Evolutionary conservation across 2,113 vertebrate genomes (phyloP).

Genomic region (Stegostoma tigrinum): DNA sequence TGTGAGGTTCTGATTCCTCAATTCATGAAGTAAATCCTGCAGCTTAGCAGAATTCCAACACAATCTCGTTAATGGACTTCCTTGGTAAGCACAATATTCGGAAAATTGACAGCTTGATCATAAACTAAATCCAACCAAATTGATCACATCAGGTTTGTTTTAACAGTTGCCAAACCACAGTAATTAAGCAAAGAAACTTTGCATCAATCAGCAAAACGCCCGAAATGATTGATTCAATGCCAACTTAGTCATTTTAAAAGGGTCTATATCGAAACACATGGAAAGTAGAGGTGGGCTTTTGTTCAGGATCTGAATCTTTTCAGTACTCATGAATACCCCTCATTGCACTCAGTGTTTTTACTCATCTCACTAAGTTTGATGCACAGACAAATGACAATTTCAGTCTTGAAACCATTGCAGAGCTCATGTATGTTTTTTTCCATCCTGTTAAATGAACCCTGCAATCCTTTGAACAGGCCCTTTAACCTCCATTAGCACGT

Average conservation of each 20-base stretch:
- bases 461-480: not conserved
- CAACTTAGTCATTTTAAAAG: not conserved
- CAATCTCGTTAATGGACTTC: not conserved
- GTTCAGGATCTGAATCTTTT: not conserved
- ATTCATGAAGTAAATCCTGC: not conserved
- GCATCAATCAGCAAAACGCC: not conserved
- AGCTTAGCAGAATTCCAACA: not conserved
- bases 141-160: not conserved
- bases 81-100: not conserved
- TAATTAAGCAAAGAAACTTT: not conserved
- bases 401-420: not conserved
- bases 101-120: not conserved
- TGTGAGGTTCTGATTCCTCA: not conserved
- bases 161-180: not conserved
- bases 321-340: not conserved
- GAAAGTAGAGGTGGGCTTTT: not conserved
- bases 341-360: not conserved
- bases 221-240: not conserved
- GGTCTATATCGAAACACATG: not conserved
- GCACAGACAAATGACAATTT: not conserved
- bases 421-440: not conserved
- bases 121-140: not conserved
- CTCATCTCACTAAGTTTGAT: not conserved
- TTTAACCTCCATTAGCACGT: not conserved
- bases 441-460: not conserved